These are phyloP conservation scores for Propithecus coquereli DNA, from an alignment of 2,113 vertebrate genomes.

Conservation along the genomic window DNA sequence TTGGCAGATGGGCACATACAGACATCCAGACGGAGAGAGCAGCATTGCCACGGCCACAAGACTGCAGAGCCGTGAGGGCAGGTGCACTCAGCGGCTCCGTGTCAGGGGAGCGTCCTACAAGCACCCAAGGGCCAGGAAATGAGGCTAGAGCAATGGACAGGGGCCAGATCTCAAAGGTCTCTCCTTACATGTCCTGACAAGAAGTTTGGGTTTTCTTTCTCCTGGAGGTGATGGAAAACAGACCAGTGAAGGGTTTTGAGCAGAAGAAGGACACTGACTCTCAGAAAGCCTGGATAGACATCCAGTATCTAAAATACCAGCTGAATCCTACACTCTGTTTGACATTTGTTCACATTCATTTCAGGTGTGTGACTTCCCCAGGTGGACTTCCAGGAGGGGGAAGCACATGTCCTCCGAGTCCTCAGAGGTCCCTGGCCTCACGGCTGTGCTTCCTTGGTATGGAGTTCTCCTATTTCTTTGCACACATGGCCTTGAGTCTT, in stretches of 20 bases:
- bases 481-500: neutral
- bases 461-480: neutral
- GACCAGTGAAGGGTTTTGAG: neutral
- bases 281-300: neutral
- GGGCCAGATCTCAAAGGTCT: neutral
- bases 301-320: neutral
- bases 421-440: neutral
- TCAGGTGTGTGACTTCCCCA: neutral
- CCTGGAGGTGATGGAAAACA: neutral
- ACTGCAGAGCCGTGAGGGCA: neutral
- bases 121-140: neutral
- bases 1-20: neutral
- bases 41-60: neutral
- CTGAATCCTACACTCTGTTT: accelerated
- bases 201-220: neutral
- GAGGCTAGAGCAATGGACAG: too few relatives aligned
- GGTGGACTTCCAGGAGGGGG: neutral
- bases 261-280: neutral
- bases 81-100: too few relatives aligned
- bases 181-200: neutral
- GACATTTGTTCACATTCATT: neutral
- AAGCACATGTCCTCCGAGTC: neutral
- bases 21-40: neutral
- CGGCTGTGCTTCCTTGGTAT: too few relatives aligned
- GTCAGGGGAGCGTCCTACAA: neutral